Percentiles rank a stretch among this genome's conserved stretches.
Evolutionary conservation across 2,797 vertebrate species (phyloP).

Genomic region (Danio albolineatus): DNA sequence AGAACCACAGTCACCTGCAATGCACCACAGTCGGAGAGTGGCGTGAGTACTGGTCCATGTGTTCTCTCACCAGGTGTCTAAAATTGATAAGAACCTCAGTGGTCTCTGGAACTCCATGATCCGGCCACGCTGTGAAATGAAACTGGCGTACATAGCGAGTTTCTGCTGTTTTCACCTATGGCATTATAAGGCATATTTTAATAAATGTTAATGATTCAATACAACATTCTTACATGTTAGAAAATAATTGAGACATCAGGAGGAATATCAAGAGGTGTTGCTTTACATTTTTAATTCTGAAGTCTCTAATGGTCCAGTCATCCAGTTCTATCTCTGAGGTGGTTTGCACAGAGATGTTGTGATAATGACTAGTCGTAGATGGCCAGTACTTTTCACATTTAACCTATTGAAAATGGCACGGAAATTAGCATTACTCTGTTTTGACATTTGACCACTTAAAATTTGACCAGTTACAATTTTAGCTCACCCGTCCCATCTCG

Average conservation of each 20-base stretch:
- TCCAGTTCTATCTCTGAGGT: conserved; percentile 85
- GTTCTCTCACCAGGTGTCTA: conserved; percentile 90
- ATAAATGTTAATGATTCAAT: background rate
- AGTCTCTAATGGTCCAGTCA: conserved; percentile 96
- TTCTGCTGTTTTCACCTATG: conserved; percentile 85
- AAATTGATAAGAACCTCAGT: conserved; percentile 95
- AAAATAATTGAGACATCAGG: background rate
- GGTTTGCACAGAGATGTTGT: conserved; percentile 83
- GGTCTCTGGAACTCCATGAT: conserved; percentile 92
- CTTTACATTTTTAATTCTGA: conserved; percentile 89
- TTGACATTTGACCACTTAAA: background rate
- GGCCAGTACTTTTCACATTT: conserved; percentile 98
- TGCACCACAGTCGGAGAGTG: conserved; percentile 91
- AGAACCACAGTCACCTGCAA: conserved; percentile 85
- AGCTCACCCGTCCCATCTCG: conserved; percentile 92
- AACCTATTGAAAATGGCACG: conserved; percentile 67
- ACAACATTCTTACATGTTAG: too few species aligned
- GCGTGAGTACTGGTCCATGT: conserved; percentile 86
- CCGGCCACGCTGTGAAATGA: conserved; percentile 97
- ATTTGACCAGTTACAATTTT: background rate
- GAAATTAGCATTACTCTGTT: background rate
- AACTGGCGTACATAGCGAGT: conserved; percentile 88
- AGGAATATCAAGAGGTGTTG: background rate
- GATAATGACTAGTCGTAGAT: conserved; percentile 77
- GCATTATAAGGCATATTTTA: background rate